Evolutionary conservation across 2,888 invertebrate genomes (phyloP).

Genomic region (Cantharis nigra): DNA sequence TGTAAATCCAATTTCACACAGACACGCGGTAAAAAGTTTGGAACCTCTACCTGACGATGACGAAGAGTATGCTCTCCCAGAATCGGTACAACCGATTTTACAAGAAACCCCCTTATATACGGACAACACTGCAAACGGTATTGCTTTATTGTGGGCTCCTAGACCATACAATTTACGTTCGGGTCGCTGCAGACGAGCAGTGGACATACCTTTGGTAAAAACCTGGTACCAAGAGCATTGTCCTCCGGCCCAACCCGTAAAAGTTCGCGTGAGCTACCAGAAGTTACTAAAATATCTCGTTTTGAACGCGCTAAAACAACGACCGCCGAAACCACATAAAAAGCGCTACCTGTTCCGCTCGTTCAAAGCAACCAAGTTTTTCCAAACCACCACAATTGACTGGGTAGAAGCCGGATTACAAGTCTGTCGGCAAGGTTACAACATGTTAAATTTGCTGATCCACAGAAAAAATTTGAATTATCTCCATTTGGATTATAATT

Average conservation of each 20-base stretch:
- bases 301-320: constrained; percentile 94
- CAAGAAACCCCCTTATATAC: constrained; percentile 96
- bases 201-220: constrained; percentile 97
- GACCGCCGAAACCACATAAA: constrained; percentile 98
- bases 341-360: constrained; percentile 97
- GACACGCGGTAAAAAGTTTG: constrained; percentile 79
- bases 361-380: constrained; percentile 99
- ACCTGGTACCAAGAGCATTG: constrained; percentile 96
- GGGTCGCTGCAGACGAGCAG: constrained; percentile 86
- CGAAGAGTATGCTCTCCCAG: constrained; percentile 91
- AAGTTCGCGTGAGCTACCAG: constrained; percentile 98
- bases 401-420: constrained; percentile 99
- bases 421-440: constrained; percentile 98
- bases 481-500: constrained; percentile 99
- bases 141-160: constrained; percentile 95
- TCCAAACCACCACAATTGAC: constrained; percentile 98
- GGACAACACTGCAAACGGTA: constrained; percentile 98
- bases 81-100: constrained; percentile 88
- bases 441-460: constrained; percentile 98
- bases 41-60: constrained; percentile 93
- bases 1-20: constrained; percentile 98
- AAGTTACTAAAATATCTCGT: constrained; percentile 98
- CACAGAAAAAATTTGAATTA: constrained; percentile 99
- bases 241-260: constrained; percentile 95
- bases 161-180: constrained; percentile 97